Conservation (phyloP, 2,888 invertebrate species). For the Trichogramma dendrolimi region DNA sequence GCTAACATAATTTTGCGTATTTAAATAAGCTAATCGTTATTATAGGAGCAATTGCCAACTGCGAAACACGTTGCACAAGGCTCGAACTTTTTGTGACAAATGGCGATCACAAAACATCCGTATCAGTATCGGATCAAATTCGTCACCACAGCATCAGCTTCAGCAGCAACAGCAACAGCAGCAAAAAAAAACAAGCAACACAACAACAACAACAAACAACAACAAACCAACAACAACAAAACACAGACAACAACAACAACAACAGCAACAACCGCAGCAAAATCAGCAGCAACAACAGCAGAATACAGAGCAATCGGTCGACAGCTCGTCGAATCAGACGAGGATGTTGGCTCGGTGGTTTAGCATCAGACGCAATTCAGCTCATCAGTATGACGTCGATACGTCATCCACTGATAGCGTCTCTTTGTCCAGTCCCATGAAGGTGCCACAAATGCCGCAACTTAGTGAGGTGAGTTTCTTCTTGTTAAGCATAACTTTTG, state of each 20-base stretch:
- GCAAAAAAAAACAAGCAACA: background rate
- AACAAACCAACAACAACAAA: too few relatives aligned
- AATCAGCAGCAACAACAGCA: background rate
- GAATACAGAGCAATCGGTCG: too few relatives aligned
- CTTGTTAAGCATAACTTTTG: background rate
- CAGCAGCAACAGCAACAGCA: background rate
- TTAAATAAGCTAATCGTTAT: background rate
- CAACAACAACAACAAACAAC: background rate
- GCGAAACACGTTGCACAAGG: constrained; percentile 76
- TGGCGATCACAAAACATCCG: constrained; percentile 56
- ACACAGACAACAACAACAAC: background rate
- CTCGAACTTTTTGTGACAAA: constrained; percentile 78
- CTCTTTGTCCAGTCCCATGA: constrained; percentile 47
- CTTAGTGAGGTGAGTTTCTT: constrained; percentile 67
- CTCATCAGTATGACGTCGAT: constrained; percentile 77
- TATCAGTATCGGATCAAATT: constrained; percentile 36
- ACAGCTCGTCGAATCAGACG: constrained; percentile 51
- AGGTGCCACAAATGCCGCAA: constrained; percentile 68
- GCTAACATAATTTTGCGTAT: constrained; percentile 3
- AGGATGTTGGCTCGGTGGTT: constrained; percentile 82
- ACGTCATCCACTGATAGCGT: constrained; percentile 45
- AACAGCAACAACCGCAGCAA: background rate
- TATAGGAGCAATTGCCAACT: constrained; percentile 71
- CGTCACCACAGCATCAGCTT: background rate
- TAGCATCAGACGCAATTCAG: constrained; percentile 76